Base-by-base conservation (phyloP, 2,888 invertebrate genomes). In the Idaea aversata region DNA sequence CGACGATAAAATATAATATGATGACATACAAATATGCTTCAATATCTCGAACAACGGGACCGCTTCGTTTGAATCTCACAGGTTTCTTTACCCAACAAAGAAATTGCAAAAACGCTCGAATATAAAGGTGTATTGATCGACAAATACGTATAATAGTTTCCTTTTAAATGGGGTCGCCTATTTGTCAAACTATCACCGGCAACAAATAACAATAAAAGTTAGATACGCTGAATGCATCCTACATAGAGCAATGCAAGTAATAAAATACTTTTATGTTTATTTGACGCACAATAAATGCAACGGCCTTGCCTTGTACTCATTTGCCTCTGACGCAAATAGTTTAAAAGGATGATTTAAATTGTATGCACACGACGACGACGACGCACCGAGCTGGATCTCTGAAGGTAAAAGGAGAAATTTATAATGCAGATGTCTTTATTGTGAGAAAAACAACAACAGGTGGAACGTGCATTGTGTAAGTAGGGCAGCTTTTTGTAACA, bases 241-340 rank as follows among this genome's bases (percentile, higher is more conserved):
- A 63, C 34, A 64, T 57, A 35, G 62, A 65, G 68, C n/a, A 71
- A 70, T 69, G 57, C 69, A 61, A 65, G 61, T 61, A 63, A 65
- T 68, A 65, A 67, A 65, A 62, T 66, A 68, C 63, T 47, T 63
- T 73, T 74, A 66, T 63, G 65, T 65, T 72, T 70, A 63, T 70
- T 72, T 66, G 76, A 77, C 72, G 75, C 72, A 72, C 73, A 72
- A 67, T 69, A 71, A 71, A 76, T 72, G 69, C 74, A 71, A 68
- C 72, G 77, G 70, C 76, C 79, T 77, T 76, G 72, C 66, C 67
- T 74, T 73, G 75, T 73, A 72, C 75, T 71, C 72, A 72, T 65
- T 73, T 63, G 62, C 35, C 63, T 69, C 68, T 82, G 81, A 82
- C 82, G 81, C 78, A 81, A 77, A 75, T 72, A 63, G 72, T 70